Conservation (phyloP, 2,797 vertebrate genomes). For the Carcharodon carcharias region DNA sequence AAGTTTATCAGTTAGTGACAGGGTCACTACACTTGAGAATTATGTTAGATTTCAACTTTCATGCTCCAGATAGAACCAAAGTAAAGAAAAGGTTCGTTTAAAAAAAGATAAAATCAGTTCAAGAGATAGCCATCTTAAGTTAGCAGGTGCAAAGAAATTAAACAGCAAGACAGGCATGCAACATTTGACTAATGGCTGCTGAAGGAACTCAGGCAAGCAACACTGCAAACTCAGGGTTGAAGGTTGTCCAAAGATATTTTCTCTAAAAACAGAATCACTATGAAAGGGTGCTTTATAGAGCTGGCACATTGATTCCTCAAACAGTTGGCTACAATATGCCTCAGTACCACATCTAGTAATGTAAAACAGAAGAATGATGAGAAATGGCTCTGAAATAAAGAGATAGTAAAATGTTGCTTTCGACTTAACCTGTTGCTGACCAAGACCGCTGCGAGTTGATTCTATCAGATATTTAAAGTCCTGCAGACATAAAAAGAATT, state of each 20-base stretch:
- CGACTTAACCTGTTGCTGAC: constrained; percentile 39
- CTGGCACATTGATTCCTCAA: background rate
- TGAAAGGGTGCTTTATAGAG: background rate
- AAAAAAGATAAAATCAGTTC: background rate
- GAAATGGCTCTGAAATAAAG: background rate
- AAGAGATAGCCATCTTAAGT: background rate
- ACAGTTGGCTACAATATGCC: background rate
- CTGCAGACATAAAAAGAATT: constrained; percentile 32
- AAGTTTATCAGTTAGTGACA: background rate
- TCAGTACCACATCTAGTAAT: background rate
- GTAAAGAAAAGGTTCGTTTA: background rate
- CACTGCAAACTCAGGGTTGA: background rate
- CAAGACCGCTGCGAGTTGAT: constrained; percentile 38
- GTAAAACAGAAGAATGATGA: background rate
- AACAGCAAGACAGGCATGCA: background rate
- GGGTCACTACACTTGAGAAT: background rate
- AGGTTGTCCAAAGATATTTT: background rate
- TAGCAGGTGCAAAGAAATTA: background rate
- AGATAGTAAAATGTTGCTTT: constrained; percentile 35
- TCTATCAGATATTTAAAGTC: constrained; percentile 39
- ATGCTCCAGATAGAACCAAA: background rate
- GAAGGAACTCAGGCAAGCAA: background rate
- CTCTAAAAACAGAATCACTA: background rate
- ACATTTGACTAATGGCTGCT: background rate
- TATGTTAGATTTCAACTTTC: background rate